Percentiles rank a stretch among this genome's conserved stretches.
Conservation (phyloP, 2,113 vertebrate species). For the Puffinus mauretanicus region DNA sequence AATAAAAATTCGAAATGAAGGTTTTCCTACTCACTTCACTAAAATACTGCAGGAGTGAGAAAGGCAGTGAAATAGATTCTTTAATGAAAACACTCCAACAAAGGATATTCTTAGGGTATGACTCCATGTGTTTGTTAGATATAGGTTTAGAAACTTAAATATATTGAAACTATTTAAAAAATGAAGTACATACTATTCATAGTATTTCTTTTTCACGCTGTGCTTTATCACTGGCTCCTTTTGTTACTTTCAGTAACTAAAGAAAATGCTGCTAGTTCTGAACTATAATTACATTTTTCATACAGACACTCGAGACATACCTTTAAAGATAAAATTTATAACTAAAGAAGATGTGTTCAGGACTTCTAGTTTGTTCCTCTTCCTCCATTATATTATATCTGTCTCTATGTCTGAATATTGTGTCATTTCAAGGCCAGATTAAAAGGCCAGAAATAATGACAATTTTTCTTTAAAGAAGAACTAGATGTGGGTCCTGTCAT, state of each 20-base stretch:
- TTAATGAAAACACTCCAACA: background rate
- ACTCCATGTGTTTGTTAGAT: background rate
- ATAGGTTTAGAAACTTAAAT: background rate
- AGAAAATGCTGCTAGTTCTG: background rate
- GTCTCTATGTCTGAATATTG: background rate
- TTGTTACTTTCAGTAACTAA: background rate
- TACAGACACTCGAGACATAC: background rate
- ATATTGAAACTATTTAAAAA: background rate
- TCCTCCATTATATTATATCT: background rate
- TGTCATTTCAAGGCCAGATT: background rate
- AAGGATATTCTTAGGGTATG: background rate
- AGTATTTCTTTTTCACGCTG: background rate
- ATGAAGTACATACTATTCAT: background rate
- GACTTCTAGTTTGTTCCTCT: background rate
- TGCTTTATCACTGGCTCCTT: constrained; percentile 1
- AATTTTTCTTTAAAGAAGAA: background rate
- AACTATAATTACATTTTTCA: background rate
- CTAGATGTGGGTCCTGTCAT: background rate
- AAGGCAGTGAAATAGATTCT: background rate
- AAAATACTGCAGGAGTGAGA: background rate
- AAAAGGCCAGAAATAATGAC: background rate
- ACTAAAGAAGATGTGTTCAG: background rate
- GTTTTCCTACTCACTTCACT: background rate
- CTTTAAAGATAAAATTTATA: background rate
- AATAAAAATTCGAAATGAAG: constrained; percentile 16